Percentiles rank a stretch among this genome's conserved stretches.
Conservation (phyloP, 2,113 vertebrate genomes). For the Etia nguti region DNA sequence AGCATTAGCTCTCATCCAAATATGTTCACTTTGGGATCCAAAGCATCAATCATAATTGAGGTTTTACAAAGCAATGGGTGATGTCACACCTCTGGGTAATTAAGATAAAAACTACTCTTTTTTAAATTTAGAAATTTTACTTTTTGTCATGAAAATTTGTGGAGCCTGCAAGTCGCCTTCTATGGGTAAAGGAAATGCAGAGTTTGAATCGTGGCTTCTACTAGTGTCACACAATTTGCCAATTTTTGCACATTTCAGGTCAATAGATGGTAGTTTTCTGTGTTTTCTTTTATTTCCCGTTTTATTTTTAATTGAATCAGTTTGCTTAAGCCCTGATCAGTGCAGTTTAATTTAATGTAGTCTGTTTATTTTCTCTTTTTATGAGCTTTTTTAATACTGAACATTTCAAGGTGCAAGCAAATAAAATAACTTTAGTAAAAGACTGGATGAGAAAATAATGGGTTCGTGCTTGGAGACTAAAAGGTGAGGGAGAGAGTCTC, state of each 20-base stretch:
- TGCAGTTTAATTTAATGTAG: neutral
- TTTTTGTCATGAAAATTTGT: neutral
- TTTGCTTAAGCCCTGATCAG: neutral
- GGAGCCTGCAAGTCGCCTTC: neutral
- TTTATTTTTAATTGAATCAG: neutral
- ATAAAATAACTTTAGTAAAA: neutral
- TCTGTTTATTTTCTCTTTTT: neutral
- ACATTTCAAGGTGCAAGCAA: neutral
- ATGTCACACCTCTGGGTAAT: neutral
- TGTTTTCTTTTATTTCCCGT: accelerated
- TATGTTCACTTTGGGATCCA: neutral
- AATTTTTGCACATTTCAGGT: neutral
- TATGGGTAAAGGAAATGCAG: neutral
- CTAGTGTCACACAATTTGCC: neutral
- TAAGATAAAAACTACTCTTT: neutral
- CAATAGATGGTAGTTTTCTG: neutral
- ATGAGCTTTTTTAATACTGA: neutral
- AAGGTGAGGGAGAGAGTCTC: neutral
- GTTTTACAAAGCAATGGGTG: neutral
- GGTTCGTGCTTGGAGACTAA: neutral
- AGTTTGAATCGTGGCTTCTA: neutral
- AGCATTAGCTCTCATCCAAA: neutral
- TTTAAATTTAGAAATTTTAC: neutral
- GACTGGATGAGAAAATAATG: neutral
- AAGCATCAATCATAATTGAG: neutral